Base-by-base conservation (phyloP, 2,797 vertebrate genomes). In the Coilia nasus region DNA sequence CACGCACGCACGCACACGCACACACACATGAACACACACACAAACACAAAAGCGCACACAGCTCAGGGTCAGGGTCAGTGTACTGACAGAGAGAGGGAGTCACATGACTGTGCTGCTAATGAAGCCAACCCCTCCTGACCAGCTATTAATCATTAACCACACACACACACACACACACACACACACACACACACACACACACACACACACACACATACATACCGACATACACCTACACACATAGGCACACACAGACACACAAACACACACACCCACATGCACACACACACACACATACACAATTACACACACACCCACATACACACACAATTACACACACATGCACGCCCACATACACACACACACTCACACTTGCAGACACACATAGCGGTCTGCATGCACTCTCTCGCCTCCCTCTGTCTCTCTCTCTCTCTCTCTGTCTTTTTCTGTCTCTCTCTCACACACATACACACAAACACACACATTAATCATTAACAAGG, bases 281-380 rank as follows among this genome's bases (percentile, higher is more conserved):
- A 21, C 71, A 62, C 75, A 83, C 71, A 5, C 35, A 41, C 35
- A 5, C 35, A 41, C 35, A 5, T 5, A 41, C 35, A 41, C 35
- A n/a, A n/a, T 31, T 31, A 78, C 81, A 82, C 81, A 86, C 82
- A 15, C 81, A n/a, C 83, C 31, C 28, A 31, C 25, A 71, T 87
- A 64, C 85, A 86, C 88, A 82, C 86, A 86, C 89, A 87, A n/a
- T n/a, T 87, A 71, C 89, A 57, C 91, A 88, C 91, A 83, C 89
- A 87, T 90, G 91, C 91, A 89, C 94, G 93, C 93, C 25, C 89
- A 87, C 90, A 92, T 91, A 89, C 67, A 64, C 41, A 59, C 56
- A 78, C 56, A 86, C 82, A 81, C 82, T 83, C 82, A 62, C 50
- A 59, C 81, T 23, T 10, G 21, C 44, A 25, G 11, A 62, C 46